phyloP scores from a whole-genome alignment of 2,797 vertebrate species.

The Sciaenops ocellatus region DNA sequence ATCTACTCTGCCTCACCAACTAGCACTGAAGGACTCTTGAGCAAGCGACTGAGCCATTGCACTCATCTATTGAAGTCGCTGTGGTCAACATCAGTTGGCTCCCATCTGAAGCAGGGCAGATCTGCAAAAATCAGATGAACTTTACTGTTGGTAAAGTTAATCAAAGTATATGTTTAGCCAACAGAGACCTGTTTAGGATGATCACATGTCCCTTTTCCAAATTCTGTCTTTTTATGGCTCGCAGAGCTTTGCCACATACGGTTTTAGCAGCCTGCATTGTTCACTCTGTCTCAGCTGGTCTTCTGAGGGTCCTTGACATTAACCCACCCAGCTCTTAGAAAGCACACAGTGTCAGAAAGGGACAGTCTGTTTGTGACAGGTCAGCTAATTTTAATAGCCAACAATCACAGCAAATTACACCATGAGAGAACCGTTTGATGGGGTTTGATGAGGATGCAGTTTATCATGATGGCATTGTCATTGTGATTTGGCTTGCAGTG shows the following conservation, averaged over 20 bases:
- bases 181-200: not conserved
- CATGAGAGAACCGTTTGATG: rapidly evolving
- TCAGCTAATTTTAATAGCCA: not conserved
- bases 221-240: not conserved
- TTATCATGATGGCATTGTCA: not conserved
- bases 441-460: not conserved
- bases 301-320: conserved; percentile 61
- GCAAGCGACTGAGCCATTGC: not conserved
- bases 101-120: not conserved
- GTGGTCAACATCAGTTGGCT: not conserved
- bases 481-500: not conserved
- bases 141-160: not conserved
- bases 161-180: not conserved
- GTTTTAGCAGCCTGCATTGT: conserved; percentile 72
- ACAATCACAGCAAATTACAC: not conserved
- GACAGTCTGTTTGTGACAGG: conserved; percentile 72
- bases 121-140: not conserved
- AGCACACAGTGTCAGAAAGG: not conserved
- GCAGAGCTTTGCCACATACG: conserved; percentile 47
- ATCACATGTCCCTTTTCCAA: not conserved
- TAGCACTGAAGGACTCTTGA: not conserved
- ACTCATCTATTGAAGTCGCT: not conserved
- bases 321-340: conserved; percentile 19
- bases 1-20: not conserved
- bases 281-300: conserved; percentile 40